Evolutionary conservation across 2,888 invertebrate species (phyloP).

Genomic region (Apantesis nais): DNA sequence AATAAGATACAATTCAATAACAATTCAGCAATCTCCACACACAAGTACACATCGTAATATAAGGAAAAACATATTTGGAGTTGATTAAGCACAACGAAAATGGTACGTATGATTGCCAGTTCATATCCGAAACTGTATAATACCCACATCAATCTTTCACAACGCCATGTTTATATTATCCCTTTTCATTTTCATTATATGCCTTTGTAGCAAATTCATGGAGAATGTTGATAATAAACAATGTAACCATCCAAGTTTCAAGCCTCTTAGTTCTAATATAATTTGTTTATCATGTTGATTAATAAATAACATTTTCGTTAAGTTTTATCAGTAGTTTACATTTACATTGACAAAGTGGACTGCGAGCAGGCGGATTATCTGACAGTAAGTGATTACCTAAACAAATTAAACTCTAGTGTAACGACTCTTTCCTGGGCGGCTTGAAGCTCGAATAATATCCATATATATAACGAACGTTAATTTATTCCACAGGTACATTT

Average conservation of each 20-base stretch:
- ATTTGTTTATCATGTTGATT: not conserved
- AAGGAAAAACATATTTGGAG: constrained; percentile 13
- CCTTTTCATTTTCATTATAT: constrained; percentile 43
- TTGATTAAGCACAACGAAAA: constrained; percentile 40
- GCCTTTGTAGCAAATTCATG: constrained; percentile 19
- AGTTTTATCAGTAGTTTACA: no score
- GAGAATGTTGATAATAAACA: not conserved
- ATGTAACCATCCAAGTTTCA: not conserved
- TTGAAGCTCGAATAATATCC: no score
- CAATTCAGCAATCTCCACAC: not conserved
- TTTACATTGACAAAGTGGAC: not conserved
- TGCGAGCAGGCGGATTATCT: not conserved
- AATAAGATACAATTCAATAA: not conserved
- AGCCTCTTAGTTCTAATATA: not conserved
- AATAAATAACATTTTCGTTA: no score
- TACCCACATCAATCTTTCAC: constrained; percentile 51
- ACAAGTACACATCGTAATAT: constrained; percentile 14
- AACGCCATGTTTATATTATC: constrained; percentile 51
- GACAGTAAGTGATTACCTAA: no score
- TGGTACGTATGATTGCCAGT: constrained; percentile 46
- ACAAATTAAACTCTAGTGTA: no score
- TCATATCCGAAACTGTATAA: constrained; percentile 48
- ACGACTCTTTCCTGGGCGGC: no score
- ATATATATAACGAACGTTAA: no score
- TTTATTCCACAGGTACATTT: no score